These are phyloP conservation scores for Coelopa pilipes DNA, from an alignment of 2,888 invertebrate species.

Conservation along the genomic window DNA sequence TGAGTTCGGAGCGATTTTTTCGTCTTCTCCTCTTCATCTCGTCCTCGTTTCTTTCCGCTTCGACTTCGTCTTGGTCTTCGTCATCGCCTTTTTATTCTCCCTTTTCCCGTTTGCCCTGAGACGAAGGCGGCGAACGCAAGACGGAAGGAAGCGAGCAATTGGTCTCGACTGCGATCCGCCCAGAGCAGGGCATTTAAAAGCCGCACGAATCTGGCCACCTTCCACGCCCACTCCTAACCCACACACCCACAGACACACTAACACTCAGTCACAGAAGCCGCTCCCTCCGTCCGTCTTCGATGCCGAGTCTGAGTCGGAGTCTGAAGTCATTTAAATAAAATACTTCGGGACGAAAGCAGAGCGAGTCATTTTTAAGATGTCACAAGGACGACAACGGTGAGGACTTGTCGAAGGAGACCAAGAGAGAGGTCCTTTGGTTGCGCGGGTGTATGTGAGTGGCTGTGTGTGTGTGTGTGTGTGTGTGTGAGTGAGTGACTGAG, in stretches of 20 bases:
- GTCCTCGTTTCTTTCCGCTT: too few relatives aligned
- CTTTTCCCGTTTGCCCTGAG: too few relatives aligned
- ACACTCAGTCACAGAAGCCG: neutral
- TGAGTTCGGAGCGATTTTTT: constrained; percentile 33
- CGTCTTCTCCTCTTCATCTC: neutral
- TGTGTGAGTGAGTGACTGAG: constrained; percentile 5
- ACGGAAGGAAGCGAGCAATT: constrained; percentile 30
- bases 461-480: constrained; percentile 39
- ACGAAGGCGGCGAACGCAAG: neutral
- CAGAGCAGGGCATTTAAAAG: constrained; percentile 29
- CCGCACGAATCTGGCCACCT: constrained; percentile 24
- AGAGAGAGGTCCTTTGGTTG: neutral
- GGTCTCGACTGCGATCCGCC: constrained; percentile 2
- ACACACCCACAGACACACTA: constrained; percentile 22
- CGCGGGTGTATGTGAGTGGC: constrained; percentile 40
- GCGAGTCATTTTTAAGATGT: constrained; percentile 14
- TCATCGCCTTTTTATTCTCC: too few relatives aligned
- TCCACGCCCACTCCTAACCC: constrained; percentile 27
- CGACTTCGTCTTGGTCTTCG: too few relatives aligned
- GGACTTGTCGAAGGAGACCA: neutral
- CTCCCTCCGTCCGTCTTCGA: too few relatives aligned
- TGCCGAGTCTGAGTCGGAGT: neutral
- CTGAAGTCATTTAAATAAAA: constrained; percentile 35
- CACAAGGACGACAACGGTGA: constrained; percentile 3
- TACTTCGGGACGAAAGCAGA: constrained; percentile 24